Evolutionary conservation across 2,797 vertebrate genomes (phyloP), one percentile per base, ranked within the genome.

Genomic region (Urosaurus nigricauda): DNA sequence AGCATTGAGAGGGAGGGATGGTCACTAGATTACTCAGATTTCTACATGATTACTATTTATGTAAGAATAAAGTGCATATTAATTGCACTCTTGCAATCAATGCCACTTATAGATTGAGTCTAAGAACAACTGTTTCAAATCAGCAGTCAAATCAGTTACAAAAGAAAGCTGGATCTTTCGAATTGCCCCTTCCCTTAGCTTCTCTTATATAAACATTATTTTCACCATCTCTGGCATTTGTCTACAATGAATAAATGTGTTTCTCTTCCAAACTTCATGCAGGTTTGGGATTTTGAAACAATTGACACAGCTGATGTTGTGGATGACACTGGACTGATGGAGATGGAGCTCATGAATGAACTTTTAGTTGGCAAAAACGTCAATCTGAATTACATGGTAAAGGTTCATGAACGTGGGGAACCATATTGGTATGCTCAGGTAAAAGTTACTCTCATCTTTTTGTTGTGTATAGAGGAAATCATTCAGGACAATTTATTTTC

Each of bases 341-440:
- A 99, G 95, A 91, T 99, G 37, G 98, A 99, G 86, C 98, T 98
- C 56, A 97, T 98, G 94, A 98, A 98, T 81, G 98, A 99, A 95
- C 92, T 99, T 95, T 90, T 96, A 83, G 94, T 99, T 0, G 98
- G 97, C 74, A 97, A 95, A 87, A 96, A 97, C 4, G 98, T 98
- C 84, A 97, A 96, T 85, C 97, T 99, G 86, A 97, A 92, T 70
- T 99, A 97, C 71, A 95, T 98, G 96, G 97, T 98, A 90, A 98
- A 97, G 96, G 97, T 97, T 94, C 86, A 93, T 74, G 89, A 96
- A n/a, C 84, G 87, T 0, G 98, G 97, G 90, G 96, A 97, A 73
- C 97, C 96, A 5, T 6, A 98, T 95, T 99, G 98, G 98, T 98
- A 98, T n/a, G 98, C 98, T 94, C 99, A 99, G 98, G 99, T 99